Evolutionary conservation across 1,140 invertebrate species (phyloP).

Genomic region (Monochamus saltuarius): DNA sequence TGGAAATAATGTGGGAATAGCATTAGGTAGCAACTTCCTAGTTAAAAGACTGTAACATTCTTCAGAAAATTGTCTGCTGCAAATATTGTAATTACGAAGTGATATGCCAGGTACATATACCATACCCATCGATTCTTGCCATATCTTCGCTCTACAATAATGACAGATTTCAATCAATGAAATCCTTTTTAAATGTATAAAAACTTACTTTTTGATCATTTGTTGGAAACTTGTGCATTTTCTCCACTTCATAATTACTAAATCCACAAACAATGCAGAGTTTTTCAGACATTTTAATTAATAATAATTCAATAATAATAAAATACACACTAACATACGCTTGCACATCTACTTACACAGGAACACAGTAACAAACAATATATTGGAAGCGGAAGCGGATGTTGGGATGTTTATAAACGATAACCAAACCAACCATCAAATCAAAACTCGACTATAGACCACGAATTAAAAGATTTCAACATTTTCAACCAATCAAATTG

Average conservation of each 20-base stretch:
- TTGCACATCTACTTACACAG: no score
- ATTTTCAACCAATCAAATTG: no score
- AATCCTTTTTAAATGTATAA: background rate
- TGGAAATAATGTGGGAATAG: background rate
- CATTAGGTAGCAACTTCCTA: background rate
- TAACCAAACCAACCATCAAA: no score
- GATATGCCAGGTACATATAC: background rate
- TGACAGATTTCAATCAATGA: background rate
- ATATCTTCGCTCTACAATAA: slow-evolving; percentile 3
- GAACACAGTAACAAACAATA: no score
- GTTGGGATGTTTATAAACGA: no score
- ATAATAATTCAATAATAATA: no score
- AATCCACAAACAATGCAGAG: slow-evolving; percentile 3
- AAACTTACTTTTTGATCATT: slow-evolving; percentile 3
- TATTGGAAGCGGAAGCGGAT: no score
- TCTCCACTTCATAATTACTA: background rate
- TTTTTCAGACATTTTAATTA: background rate
- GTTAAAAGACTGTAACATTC: background rate
- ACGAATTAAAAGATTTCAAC: no score
- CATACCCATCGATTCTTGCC: slow-evolving; percentile 1
- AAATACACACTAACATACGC: no score
- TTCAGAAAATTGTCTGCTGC: background rate
- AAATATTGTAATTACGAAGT: background rate
- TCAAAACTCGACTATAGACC: no score
- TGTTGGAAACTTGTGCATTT: slow-evolving; percentile 2